Base-by-base conservation (phyloP, 2,888 invertebrate species). In the Hirtodrosophila duncani region DNA sequence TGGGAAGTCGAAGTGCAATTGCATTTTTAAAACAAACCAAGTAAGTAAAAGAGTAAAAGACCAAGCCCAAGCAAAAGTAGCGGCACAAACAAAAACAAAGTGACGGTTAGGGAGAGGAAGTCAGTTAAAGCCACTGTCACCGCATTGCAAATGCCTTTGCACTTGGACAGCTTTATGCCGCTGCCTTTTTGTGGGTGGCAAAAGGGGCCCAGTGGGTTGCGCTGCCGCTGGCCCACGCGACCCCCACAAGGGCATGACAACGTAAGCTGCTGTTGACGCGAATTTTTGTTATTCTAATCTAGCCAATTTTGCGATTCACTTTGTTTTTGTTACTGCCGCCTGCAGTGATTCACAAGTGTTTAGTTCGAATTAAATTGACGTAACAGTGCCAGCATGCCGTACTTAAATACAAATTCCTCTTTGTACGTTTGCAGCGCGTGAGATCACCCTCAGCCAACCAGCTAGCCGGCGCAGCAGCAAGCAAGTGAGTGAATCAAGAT, bases 171-270 rank as follows among this genome's bases (percentile, higher is more conserved):
- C n/a, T n/a, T n/a, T n/a, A n/a, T n/a, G n/a, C n/a, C n/a, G n/a
- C n/a, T n/a, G n/a, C n/a, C n/a, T n/a, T n/a, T n/a, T n/a, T n/a
- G 38, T 39, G 39, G 49, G 29, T 34, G 29, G 26, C 49, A 17
- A 31, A 21, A 27, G 21, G 38, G 43, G 50, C 74, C 63, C 62
- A 34, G 45, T 67, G 62, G 62, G 67, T 44, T 63, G 48, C 41
- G 31, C 16, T 50, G 26, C 34, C 14, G n/a, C 10, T 6, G 56
- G 60, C 56, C 49, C 38, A 49, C 57, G 64, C 51, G 49, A 49
- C 65, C 63, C 58, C 55, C 48, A 65, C 80, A 77, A 72, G 72
- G 72, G 80, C 80, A 72, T 43, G 51, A 23, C 49, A 51, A 49
- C 57, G 59, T 42, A 51, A 39, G 34, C 45, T 49, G 57, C 79